A percentile compares a stretch with the other conserved stretches of the same genome.
Evolutionary conservation across 2,113 vertebrate species (phyloP).

Genomic region (Empidonax traillii): DNA sequence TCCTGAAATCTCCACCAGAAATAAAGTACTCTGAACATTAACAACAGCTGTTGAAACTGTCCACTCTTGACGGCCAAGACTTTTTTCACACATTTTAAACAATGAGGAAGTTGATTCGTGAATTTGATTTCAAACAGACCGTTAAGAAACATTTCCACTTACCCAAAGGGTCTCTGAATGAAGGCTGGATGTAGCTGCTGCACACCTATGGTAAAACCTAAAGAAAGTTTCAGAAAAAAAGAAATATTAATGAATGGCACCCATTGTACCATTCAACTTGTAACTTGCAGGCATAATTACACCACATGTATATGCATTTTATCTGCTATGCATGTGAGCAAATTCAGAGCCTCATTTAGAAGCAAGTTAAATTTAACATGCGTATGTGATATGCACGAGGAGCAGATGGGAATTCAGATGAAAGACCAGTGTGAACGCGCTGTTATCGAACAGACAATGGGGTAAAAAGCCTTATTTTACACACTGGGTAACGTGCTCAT

Average conservation of each 20-base stretch:
- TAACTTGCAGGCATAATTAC: not conserved
- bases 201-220: conserved; percentile 92
- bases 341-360: not conserved
- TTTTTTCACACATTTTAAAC: not conserved
- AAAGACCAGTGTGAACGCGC: not conserved
- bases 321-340: not conserved
- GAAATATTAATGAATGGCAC: not conserved
- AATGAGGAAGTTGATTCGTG: not conserved
- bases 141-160: conserved; percentile 69
- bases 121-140: not conserved
- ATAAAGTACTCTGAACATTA: not conserved
- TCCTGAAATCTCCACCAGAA: conserved; percentile 17
- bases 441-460: not conserved
- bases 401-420: conserved; percentile 30
- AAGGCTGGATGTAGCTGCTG: conserved; percentile 94
- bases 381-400: not conserved
- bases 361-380: not conserved
- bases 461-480: not conserved
- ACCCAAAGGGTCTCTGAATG: conserved; percentile 96
- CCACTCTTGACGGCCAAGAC: not conserved
- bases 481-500: not conserved
- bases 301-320: not conserved
- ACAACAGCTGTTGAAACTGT: conserved; percentile 2
- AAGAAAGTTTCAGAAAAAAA: not conserved
- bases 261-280: not conserved